Conservation (phyloP, 2,888 invertebrate genomes). For the Drosophila parthenogenetica region DNA sequence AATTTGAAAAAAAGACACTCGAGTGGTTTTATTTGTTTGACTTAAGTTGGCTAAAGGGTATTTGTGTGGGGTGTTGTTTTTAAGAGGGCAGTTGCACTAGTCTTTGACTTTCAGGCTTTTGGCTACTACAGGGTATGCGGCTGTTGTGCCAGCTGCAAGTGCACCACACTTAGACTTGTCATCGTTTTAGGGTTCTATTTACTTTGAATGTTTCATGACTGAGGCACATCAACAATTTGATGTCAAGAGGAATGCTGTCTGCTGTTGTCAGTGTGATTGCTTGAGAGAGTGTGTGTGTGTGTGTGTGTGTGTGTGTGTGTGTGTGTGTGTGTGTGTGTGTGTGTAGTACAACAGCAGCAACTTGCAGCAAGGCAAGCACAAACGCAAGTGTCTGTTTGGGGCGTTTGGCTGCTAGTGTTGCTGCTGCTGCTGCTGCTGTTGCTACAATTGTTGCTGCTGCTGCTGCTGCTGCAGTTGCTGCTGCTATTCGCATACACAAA, state of each 20-base stretch:
- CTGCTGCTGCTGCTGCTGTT: slow-evolving; percentile 16
- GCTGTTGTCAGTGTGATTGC: slow-evolving; percentile 5
- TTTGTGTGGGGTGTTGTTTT: too few species aligned
- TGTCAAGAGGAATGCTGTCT: slow-evolving; percentile 37
- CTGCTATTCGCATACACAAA: slow-evolving; percentile 70
- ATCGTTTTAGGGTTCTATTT: slow-evolving; percentile 21
- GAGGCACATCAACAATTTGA: slow-evolving; percentile 24
- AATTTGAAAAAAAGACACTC: too few species aligned
- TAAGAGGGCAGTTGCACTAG: too few species aligned
- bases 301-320: background rate
- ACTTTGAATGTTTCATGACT: slow-evolving; percentile 18
- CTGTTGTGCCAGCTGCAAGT: background rate
- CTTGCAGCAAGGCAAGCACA: slow-evolving; percentile 40
- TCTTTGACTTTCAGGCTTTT: too few species aligned
- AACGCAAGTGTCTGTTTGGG: slow-evolving; percentile 74
- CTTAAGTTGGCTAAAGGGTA: too few species aligned
- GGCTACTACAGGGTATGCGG: background rate
- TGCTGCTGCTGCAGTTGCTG: slow-evolving; percentile 30
- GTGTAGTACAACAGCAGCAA: slow-evolving; percentile 1
- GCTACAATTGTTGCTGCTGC: slow-evolving; percentile 9
- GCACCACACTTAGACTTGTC: slow-evolving; percentile 4
- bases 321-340: slow-evolving; percentile 5
- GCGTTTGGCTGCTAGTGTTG: slow-evolving; percentile 59
- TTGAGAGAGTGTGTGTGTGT: background rate
- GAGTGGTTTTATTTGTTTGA: too few species aligned